phyloP scores from a whole-genome alignment of 2,888 invertebrate species.

The Ophion slaviceki region DNA sequence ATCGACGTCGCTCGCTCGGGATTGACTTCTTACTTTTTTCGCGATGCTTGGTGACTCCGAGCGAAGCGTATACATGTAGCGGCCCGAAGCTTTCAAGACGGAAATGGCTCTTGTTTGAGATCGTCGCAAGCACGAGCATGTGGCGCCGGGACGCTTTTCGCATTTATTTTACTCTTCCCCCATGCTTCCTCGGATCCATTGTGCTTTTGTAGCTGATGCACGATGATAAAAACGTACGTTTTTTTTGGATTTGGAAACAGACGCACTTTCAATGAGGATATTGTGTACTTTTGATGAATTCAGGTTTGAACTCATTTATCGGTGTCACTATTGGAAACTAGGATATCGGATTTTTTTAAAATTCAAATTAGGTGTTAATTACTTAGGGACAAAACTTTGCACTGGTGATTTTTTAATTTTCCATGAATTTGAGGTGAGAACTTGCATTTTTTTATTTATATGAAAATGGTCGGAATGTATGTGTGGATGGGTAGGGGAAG shows the following conservation, averaged over 20 bases:
- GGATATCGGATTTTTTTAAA: background rate
- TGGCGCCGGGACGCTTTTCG: slow-evolving; percentile 38
- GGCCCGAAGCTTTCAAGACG: slow-evolving; percentile 45
- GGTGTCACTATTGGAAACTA: background rate
- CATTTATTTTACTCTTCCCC: slow-evolving; percentile 10
- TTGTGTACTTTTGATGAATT: background rate
- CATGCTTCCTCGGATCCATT: background rate
- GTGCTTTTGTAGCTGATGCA: slow-evolving; percentile 12
- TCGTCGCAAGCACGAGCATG: slow-evolving; percentile 19
- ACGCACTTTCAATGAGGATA: background rate
- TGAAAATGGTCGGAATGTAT: background rate
- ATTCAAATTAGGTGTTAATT: background rate
- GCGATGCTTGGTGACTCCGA: slow-evolving; percentile 25
- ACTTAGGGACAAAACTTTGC: background rate
- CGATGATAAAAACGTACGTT: slow-evolving; percentile 3
- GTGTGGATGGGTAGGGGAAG: no score
- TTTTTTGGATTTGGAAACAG: background rate
- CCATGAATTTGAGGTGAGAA: background rate
- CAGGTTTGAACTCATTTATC: no score
- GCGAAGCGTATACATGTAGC: background rate
- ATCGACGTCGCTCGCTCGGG: slow-evolving; percentile 67
- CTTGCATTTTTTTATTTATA: background rate
- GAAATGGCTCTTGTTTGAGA: slow-evolving; percentile 63
- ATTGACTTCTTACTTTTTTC: slow-evolving; percentile 68
- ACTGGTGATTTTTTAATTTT: background rate